A percentile compares a stretch with the other conserved stretches of the same genome.
Conservation (phyloP, 2,797 vertebrate species). For the Gila robusta region DNA sequence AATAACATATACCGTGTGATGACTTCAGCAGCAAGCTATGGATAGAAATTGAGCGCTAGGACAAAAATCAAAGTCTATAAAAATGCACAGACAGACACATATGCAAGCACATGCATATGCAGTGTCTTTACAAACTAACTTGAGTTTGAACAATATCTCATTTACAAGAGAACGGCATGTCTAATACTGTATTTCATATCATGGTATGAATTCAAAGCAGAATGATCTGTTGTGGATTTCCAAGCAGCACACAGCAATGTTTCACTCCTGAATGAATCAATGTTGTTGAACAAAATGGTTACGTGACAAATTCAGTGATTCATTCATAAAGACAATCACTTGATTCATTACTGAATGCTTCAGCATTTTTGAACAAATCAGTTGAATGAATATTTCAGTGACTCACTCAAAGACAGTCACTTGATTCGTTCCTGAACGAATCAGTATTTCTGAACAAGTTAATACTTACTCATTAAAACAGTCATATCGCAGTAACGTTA, state of each 20-base stretch:
- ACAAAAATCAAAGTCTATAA: constrained; percentile 1
- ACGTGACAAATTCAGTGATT: neutral
- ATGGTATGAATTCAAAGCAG: neutral
- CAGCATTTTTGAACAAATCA: neutral
- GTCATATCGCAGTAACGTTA: neutral
- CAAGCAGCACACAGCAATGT: neutral
- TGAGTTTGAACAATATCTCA: neutral
- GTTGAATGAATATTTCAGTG: neutral
- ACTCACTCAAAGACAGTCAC: neutral
- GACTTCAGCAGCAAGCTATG: constrained; percentile 9
- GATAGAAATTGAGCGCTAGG: neutral
- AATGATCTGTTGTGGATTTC: neutral
- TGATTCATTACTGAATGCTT: neutral
- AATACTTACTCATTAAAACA: neutral
- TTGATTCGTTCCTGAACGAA: neutral
- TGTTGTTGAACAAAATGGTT: neutral
- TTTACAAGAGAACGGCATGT: neutral
- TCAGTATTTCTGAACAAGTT: neutral
- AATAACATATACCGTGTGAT: constrained; percentile 16
- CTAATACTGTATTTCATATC: neutral
- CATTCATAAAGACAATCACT: neutral
- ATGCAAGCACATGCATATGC: neutral
- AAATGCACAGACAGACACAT: neutral
- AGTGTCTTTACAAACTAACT: neutral
- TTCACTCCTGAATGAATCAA: neutral